These are phyloP conservation scores for Pseudorhiza aurosa DNA, from an alignment of 30 jellyfish, hydroid and myxozoan species.

Conservation along the genomic window DNA sequence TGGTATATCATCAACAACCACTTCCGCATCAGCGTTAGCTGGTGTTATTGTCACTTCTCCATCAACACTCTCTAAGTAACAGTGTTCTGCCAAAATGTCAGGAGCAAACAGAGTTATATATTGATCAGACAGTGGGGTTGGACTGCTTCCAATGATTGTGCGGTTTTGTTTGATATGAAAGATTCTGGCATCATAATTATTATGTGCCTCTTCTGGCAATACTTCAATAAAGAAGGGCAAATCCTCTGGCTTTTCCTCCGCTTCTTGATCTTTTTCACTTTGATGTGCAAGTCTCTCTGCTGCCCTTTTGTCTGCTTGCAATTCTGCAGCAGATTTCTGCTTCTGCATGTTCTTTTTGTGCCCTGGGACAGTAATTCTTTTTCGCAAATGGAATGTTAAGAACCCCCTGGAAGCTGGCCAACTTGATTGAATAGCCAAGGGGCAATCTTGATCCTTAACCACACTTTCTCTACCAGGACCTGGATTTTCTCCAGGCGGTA, in stretches of 20 bases:
- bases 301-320: conserved; percentile 40
- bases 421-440: conserved; percentile 93
- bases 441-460: conserved; percentile 87
- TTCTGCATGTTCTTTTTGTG: conserved; percentile 54
- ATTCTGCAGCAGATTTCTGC: conserved; percentile 24
- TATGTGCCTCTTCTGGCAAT: conserved; percentile 72
- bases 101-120: conserved; percentile 79
- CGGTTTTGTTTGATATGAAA: conserved; percentile 63
- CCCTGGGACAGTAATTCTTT: conserved; percentile 70
- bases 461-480: conserved; percentile 86
- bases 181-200: conserved; percentile 68
- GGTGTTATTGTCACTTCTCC: conserved; percentile 95
- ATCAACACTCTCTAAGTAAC: conserved; percentile 82
- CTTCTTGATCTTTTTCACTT: conserved; percentile 28
- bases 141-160: conserved; percentile 89
- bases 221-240: conserved; percentile 81
- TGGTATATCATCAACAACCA: conserved; percentile 69
- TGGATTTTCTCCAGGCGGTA: conserved; percentile 92
- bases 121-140: conserved; percentile 75
- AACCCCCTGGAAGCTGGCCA: conserved; percentile 97
- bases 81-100: conserved; percentile 79
- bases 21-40: conserved; percentile 87
- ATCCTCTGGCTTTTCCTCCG: conserved; percentile 22
- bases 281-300: conserved; percentile 67
- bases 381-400: conserved; percentile 87